Conservation (phyloP, 2,888 invertebrate species). For the Drosophila sordidula region DNA sequence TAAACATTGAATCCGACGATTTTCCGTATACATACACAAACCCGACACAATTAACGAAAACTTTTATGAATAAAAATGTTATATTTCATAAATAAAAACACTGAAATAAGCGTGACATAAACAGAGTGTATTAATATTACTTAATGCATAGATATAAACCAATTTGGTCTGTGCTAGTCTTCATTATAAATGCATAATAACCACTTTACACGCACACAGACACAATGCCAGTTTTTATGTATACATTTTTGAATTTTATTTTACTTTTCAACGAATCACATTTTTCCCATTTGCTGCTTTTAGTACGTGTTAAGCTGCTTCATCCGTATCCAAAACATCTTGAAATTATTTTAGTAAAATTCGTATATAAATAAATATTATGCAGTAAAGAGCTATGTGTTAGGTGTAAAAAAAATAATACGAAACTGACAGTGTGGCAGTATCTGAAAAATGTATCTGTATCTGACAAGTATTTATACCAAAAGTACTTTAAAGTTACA, state of each 20-base stretch:
- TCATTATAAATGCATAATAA: slow-evolving; percentile 17
- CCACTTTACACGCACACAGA: slow-evolving; percentile 24
- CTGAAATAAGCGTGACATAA: background rate
- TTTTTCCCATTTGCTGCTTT: slow-evolving; percentile 6
- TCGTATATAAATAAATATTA: slow-evolving; percentile 24
- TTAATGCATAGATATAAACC: background rate
- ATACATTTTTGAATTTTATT: slow-evolving; percentile 27
- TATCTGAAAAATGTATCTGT: slow-evolving; percentile 36
- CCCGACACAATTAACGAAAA: slow-evolving; percentile 21
- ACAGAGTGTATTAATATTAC: background rate
- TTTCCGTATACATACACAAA: slow-evolving; percentile 55
- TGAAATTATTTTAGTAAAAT: slow-evolving; percentile 6
- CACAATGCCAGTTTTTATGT: slow-evolving; percentile 33
- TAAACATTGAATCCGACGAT: slow-evolving; percentile 48
- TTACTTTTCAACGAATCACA: slow-evolving; percentile 29
- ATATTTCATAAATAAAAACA: background rate
- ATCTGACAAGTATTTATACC: slow-evolving; percentile 16
- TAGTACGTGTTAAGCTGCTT: background rate
- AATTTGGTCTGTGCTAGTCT: background rate
- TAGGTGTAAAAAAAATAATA: slow-evolving; percentile 55
- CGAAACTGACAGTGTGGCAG: slow-evolving; percentile 51
- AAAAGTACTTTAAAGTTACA: slow-evolving; percentile 30
- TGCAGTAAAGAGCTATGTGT: slow-evolving; percentile 41
- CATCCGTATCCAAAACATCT: slow-evolving; percentile 9
- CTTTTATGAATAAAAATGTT: slow-evolving; percentile 6